Evolutionary conservation across 2,797 vertebrate genomes (phyloP), one percentile per base, ranked within the genome.

Genomic region (Karalla daura): DNA sequence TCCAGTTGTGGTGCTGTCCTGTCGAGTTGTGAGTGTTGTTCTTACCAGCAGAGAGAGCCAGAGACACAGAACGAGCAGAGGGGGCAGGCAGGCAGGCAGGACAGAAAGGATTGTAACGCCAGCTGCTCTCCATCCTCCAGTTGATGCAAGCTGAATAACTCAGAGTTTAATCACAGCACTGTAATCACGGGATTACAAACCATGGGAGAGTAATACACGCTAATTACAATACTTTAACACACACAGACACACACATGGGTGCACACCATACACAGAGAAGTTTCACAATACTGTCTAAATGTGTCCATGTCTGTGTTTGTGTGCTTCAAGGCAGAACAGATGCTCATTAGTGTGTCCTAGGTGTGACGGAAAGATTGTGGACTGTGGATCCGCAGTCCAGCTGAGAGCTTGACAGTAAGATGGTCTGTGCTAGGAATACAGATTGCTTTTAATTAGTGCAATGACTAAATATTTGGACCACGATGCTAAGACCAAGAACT

Each of bases 111-210:
- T 40, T 62, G 52, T 64, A 33, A 47, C 30, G 33, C 46, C 85
- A 88, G 81, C 68, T 83, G 62, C 70, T 80, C 50, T 58, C 56
- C 47, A 39, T 84, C 61, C 68, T 81, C 50, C 67, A 7, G 39
- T 40, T 77, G 69, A 85, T 62, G 74, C 79, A 71, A 65, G 49
- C 75, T 70, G 60, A 68, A 84, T 70, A 77, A 86, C 89, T 59
- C 56, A 70, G 59, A 71, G 62, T 88, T 88, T 89, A 89, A 89
- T 91, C 85, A 85, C 75, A 69, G 63, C 80, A 59, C 75, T 77
- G 64, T 90, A 90, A 92, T 91, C 86, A 88, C 67, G 9, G 86
- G 81, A 90, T 89, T 86, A 84, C 70, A 75, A 75, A 80, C 74
- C 75, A 81, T 69, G 53, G 75, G 76, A 86, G 78, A 86, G 76